Evolutionary conservation across 2,888 invertebrate species (phyloP).

Genomic region (Eristalinus aeneus): DNA sequence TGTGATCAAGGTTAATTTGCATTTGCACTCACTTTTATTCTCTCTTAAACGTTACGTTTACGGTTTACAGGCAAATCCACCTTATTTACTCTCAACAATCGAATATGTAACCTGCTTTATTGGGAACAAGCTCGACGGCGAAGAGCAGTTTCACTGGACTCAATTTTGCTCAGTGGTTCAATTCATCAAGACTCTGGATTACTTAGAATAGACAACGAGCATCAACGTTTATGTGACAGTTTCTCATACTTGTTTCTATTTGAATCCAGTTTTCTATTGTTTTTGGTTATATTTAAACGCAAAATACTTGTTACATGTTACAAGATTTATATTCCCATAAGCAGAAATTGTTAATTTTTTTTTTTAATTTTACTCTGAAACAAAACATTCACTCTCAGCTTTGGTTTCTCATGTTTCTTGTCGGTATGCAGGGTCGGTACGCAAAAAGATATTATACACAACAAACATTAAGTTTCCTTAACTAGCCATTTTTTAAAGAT

Average conservation of each 20-base stretch:
- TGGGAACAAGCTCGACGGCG: conserved; percentile 90
- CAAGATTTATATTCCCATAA: conserved; percentile 53
- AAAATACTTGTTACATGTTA: conserved; percentile 61
- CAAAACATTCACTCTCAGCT: conserved; percentile 44
- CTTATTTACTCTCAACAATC: conserved; percentile 95
- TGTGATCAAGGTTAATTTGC: conserved; percentile 90
- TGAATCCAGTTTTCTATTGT: conserved; percentile 24
- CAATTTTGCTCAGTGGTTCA: conserved; percentile 98
- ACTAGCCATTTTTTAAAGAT: conserved; percentile 35
- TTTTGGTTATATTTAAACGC: conserved; percentile 40
- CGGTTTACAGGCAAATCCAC: conserved; percentile 91
- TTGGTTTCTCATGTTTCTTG: conserved; percentile 12
- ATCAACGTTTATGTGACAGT: not conserved
- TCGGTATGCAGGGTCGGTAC: conserved; percentile 30
- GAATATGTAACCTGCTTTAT: conserved; percentile 98
- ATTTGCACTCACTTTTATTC: not conserved
- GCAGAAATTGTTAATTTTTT: conserved; percentile 61
- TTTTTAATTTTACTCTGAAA: conserved; percentile 28
- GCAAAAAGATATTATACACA: conserved; percentile 21
- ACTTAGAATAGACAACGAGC: conserved; percentile 72
- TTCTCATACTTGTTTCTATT: conserved; percentile 21
- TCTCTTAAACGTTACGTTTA: not conserved
- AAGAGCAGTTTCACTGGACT: conserved; percentile 99
- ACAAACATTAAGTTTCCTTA: conserved; percentile 49
- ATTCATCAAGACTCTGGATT: conserved; percentile 97